Base-by-base conservation (phyloP, 1,140 invertebrate species). In the Achatina immaculata region DNA sequence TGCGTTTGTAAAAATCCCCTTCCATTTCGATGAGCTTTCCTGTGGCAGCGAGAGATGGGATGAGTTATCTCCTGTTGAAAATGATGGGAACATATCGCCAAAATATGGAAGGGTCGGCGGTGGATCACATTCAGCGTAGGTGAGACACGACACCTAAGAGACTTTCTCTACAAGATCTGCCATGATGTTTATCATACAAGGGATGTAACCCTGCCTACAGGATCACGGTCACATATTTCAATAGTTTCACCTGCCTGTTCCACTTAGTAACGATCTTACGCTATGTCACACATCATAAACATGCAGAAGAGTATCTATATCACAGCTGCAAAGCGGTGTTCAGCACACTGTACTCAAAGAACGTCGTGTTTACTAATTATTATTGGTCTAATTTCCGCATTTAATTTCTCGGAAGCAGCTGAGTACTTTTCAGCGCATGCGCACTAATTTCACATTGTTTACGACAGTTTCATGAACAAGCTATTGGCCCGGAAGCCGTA, bases 21-120 rank as follows among this genome's bases (percentile, higher is more conserved):
- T 95, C 96, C 96, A 98, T 93, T 96, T 96, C 83, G 93, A 93
- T 83, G 94, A 93, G 92, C 97, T 97, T 38, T 71, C 68, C 90
- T 97, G 95, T 89, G 95, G 95, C 88, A 94, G 94, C 91, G 97
- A 97, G 92, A 97, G 68, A 65, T 83, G 68, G 38, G 40, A 48
- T 66, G 79, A 71, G 75, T 71, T 82, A n/a, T 84, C 83, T 55
- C 75, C 75, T 40, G 78, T 19, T 48, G 83, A 80, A 51, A 78
- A 73, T 48, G 83, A 68, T 42, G 83, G 75, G 78, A 80, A 84
- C 83, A 84, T 84, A 84, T 74, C 83, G 83, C 51, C 72, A 58
- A 66, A 80, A 71, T 83, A 79, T 19, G n/a, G 36, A 48, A 9
- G 42, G 31, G 28, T 34, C 16, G 45, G 31, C 45, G 19, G 28